Base-by-base conservation (phyloP, 2,888 invertebrate genomes). In the Omphaloscelis lunosa region DNA sequence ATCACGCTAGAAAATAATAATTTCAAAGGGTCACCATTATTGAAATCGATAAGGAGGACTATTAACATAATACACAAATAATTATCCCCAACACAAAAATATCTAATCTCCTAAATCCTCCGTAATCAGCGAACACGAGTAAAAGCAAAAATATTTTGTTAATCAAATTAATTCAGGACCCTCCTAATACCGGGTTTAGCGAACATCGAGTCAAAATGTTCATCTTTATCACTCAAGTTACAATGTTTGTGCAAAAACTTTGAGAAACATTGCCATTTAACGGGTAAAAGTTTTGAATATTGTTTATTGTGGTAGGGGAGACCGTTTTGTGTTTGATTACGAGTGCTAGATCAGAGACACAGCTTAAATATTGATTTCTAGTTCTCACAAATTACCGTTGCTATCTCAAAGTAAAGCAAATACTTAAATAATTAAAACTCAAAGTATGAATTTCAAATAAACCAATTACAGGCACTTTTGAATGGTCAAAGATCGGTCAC, bases 221-320 rank as follows among this genome's bases (percentile, higher is more conserved):
- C 75, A 53, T 84, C 61, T 70, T 72, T 70, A 70, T 70, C 62
- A 70, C 69, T 74, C 12, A 77, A 86, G 74, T 85, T 75, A 58
- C 66, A 65, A 72, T 84, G 86, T 87, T 85, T 87, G 63, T 53
- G 41, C 62, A 61, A 59, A 68, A 85, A 87, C 51, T 81, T 87
- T 61, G 23, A 65, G 72, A 80, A 77, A 82, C 61, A 62, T 41
- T 45, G 61, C 63, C 53, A 27, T 71, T 76, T 78, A 71, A 76
- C 61, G 72, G 78, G 34, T 61, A 58, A 61, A 82, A 78, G 61
- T 70, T 85, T 77, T 63, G 65, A 74, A 75, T 67, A n/a, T 62
- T 86, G 71, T 77, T 85, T 81, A 53, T 67, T 65, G 5, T 76
- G 7, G 6, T 27, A 20, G 45, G 48, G 29, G 39, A 39, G 27